Conservation (phyloP, 2,888 invertebrate species). For the Philhelius pedissequus region DNA sequence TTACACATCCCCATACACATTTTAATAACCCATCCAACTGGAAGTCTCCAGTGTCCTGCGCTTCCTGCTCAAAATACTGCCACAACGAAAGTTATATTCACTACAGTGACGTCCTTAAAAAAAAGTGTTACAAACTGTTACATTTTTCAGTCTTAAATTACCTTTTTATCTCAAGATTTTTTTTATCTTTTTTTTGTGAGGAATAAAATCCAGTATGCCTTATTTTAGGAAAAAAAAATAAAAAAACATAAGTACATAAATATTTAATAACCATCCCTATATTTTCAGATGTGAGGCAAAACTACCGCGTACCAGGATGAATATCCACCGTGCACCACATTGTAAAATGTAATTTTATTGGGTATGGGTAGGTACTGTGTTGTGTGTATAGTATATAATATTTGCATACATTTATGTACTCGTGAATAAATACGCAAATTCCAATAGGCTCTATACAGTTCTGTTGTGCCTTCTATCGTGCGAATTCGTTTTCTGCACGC, state of each 20-base stretch:
- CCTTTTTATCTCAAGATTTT: slow-evolving; percentile 55
- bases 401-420: slow-evolving; percentile 67
- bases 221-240: neutral
- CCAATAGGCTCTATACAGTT: slow-evolving; percentile 26
- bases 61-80: slow-evolving; percentile 8
- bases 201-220: slow-evolving; percentile 15
- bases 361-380: neutral
- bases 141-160: slow-evolving; percentile 33
- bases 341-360: slow-evolving; percentile 66
- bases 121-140: slow-evolving; percentile 60
- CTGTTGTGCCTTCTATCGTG: slow-evolving; percentile 5
- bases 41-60: slow-evolving; percentile 6
- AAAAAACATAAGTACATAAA: slow-evolving; percentile 63
- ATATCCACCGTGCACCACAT: slow-evolving; percentile 44
- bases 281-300: slow-evolving; percentile 39
- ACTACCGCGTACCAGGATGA: neutral
- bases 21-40: slow-evolving; percentile 30
- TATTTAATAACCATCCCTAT: slow-evolving; percentile 63
- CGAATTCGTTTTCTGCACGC: slow-evolving; percentile 22
- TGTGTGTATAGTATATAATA: slow-evolving; percentile 36
- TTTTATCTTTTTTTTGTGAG: neutral
- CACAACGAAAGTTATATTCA: slow-evolving; percentile 47
- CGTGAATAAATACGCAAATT: slow-evolving; percentile 37
- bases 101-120: slow-evolving; percentile 36
- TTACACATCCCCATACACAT: neutral